Evolutionary conservation across 2,113 vertebrate species (phyloP), one percentile per base, ranked within the genome.

Genomic region (Malurus elegans): DNA sequence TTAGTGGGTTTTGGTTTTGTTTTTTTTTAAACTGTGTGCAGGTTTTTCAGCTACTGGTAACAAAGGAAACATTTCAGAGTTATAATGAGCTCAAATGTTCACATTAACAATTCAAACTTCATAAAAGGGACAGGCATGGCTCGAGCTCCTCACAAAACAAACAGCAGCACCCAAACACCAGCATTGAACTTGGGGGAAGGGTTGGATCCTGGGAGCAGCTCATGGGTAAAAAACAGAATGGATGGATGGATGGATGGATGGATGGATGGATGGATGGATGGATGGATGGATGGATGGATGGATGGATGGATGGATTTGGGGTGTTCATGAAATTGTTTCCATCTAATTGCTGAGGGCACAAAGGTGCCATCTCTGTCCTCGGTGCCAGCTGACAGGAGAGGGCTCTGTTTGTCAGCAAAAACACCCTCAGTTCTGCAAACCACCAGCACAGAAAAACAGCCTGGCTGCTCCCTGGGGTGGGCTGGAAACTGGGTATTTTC

Each of bases 21-120:
- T 38, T 3, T 64, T 70, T 91, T 85, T 89, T 58, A 96, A 73
- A 58, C 50, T 19, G 31, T 78, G 76, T 4, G 4, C 67, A 92
- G 76, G 36, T 91, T 92, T 92, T 69, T 79, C 88, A 90, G 93
- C 74, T 92, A 90, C 74, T 66, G 78, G 82, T 88, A 92, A 97
- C 93, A 97, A 96, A 95, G 76, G 74, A 93, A 90, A 82, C 57
- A 87, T 94, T 92, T 92, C 88, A 89, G 88, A 95, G 76, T 83
- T 91, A 86, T 86, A 95, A 96, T 83, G 88, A 95, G 90, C 93
- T 93, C 60, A 94, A 91, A 79, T 83, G 84, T 73, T 93, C 78
- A 58, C 60, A 88, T 78, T 82, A 94, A 90, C 85, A 87, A 97
- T 95, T 97, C 79, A 90, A 72, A 87, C 91, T 69, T 69, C 75